Percentiles rank a stretch among this genome's conserved stretches.
Evolutionary conservation across 2,113 vertebrate species (phyloP).

Genomic region (Gavia stellata): DNA sequence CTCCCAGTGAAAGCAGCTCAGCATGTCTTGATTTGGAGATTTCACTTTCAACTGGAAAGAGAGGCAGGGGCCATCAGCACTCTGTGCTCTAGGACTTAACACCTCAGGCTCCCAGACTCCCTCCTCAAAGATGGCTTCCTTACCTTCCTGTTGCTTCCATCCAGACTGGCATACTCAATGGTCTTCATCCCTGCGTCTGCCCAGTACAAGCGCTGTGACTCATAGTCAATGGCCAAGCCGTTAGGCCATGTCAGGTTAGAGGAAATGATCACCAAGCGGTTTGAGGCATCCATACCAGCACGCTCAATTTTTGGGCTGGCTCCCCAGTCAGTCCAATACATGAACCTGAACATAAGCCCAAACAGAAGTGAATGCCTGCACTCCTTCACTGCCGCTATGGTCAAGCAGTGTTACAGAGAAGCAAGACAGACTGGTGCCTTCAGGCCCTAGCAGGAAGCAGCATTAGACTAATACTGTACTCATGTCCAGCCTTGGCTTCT

Average conservation of each 20-base stretch:
- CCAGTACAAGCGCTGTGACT: constrained; percentile 91
- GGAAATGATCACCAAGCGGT: constrained; percentile 90
- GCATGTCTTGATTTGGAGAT: not conserved
- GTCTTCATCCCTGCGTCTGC: constrained; percentile 98
- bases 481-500: not conserved
- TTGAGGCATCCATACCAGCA: constrained; percentile 95
- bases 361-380: not conserved
- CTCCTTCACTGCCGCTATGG: not conserved
- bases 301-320: constrained; percentile 97
- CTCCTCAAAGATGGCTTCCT: not conserved
- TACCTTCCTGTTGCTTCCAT: constrained; percentile 91
- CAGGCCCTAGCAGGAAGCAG: not conserved
- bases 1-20: not conserved
- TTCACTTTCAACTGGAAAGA: constrained; percentile 12
- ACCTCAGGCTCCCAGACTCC: not conserved
- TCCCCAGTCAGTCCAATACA: constrained; percentile 99
- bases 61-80: not conserved
- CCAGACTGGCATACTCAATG: constrained; percentile 89
- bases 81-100: not conserved
- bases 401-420: not conserved
- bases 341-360: constrained; percentile 77
- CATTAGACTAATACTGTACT: not conserved
- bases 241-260: constrained; percentile 97
- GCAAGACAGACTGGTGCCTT: not conserved
- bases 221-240: constrained; percentile 93